Conservation (phyloP, 2,888 invertebrate genomes). For the Actias luna region DNA sequence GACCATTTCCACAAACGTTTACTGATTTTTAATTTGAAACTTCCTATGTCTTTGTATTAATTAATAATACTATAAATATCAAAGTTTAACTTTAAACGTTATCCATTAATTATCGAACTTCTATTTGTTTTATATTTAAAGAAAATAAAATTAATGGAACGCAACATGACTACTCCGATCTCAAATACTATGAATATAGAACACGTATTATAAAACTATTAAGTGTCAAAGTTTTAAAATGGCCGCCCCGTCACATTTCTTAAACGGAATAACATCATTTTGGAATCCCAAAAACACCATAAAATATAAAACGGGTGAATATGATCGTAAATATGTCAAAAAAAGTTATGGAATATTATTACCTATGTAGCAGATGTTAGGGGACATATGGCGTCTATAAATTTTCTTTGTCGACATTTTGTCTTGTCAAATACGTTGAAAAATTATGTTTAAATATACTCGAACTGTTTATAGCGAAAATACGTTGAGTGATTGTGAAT, state of each 20-base stretch:
- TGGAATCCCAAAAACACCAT: slow-evolving; percentile 31
- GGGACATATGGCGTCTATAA: slow-evolving; percentile 46
- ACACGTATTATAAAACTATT: neutral
- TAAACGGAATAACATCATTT: neutral
- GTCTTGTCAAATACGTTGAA: slow-evolving; percentile 12
- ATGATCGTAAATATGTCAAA: slow-evolving; percentile 47
- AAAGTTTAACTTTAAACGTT: neutral
- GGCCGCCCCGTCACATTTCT: slow-evolving; percentile 5
- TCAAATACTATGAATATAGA: slow-evolving; percentile 3
- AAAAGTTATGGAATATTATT: slow-evolving; percentile 39
- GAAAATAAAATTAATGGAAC: neutral
- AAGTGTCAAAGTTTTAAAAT: slow-evolving; percentile 5
- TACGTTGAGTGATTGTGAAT: slow-evolving; percentile 8
- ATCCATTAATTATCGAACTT: neutral
- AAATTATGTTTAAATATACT: slow-evolving; percentile 8
- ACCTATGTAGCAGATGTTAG: slow-evolving; percentile 48
- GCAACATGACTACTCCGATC: neutral
- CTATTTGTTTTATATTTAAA: neutral
- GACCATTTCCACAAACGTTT: neutral
- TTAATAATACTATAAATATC: neutral
- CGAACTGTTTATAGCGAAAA: slow-evolving; percentile 9
- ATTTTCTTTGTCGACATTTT: slow-evolving; percentile 9
- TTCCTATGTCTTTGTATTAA: neutral
- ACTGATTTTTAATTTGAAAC: neutral
- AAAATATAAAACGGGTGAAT: slow-evolving; percentile 23